Evolutionary conservation across 30 jellyfish, hydroid and myxozoan genomes (phyloP).

Genomic region (Rhopilema esculentum): DNA sequence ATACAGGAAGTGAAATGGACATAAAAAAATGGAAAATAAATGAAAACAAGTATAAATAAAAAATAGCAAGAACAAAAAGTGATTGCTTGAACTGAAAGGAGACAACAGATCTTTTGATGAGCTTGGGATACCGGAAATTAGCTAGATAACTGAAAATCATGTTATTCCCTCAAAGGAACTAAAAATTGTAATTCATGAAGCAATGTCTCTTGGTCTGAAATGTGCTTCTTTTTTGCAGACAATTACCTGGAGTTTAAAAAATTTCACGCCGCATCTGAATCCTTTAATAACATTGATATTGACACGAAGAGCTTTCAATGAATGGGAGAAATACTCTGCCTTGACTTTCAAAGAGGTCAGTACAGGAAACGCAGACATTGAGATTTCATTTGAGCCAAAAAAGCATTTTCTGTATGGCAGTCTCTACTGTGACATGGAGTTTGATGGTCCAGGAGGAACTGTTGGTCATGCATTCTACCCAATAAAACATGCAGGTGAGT

Average conservation of each 20-base stretch:
- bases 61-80: too few species aligned
- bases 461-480: slow-evolving; percentile 96
- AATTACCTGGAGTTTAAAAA: slow-evolving; percentile 73
- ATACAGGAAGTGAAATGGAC: too few species aligned
- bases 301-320: slow-evolving; percentile 51
- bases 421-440: slow-evolving; percentile 37
- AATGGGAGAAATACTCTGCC: slow-evolving; percentile 73
- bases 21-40: too few species aligned
- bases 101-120: too few species aligned
- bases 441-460: slow-evolving; percentile 92
- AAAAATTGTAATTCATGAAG: too few species aligned
- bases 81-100: too few species aligned
- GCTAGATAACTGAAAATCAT: too few species aligned
- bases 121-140: too few species aligned
- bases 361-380: slow-evolving; percentile 80
- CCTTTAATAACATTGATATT: slow-evolving; percentile 24
- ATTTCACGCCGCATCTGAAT: slow-evolving; percentile 66
- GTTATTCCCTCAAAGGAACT: too few species aligned
- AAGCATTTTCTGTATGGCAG: slow-evolving; percentile 21
- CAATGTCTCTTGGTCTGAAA: too few species aligned
- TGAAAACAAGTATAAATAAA: too few species aligned
- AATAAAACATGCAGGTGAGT: slow-evolving; percentile 16
- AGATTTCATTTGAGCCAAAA: slow-evolving; percentile 65
- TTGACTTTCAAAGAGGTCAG: slow-evolving; percentile 44
- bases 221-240: slow-evolving; percentile 37